Evolutionary conservation across 2,888 invertebrate species (phyloP), one percentile per base, ranked within the genome.

Genomic region (Ochropleura plecta): DNA sequence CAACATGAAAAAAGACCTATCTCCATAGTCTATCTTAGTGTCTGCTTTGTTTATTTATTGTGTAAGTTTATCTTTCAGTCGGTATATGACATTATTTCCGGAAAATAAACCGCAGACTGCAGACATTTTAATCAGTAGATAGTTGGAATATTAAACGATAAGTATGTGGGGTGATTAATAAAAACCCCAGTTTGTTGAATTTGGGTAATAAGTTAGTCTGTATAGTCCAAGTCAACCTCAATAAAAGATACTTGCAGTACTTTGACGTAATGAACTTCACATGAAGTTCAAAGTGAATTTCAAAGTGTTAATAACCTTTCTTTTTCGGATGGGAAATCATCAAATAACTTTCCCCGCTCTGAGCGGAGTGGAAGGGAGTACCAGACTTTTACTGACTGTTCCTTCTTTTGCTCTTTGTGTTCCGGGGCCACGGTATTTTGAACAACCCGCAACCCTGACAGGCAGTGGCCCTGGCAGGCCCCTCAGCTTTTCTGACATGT

Each of bases 101-200:
- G 49, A 65, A 78, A 82, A 12, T 69, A 82, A 48, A 40, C 30
- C 46, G 51, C 51, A 73, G 76, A 62, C 62, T 30, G 49, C 51
- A 76, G 77, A 82, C 51, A 64, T 64, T 64, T 49, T 82, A 59
- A 79, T 79, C 69, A 40, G 18, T 59, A 53, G 63, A 48, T 80
- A 65, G 5, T 70, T 20, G n/a, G 62, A 76, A 70, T 77, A 59
- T 42, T 44, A 16, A 42, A 20, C 0, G 2, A 46, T n/a, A 63
- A 57, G 51, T 46, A 46, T 63, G 63, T 30, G 40, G 59, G 49
- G 18, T 49, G 44, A 9, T n/a, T 74, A 73, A 63, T 73, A 44
- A 30, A 30, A 30, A 77, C 46, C 42, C 3, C n/a, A 9, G 12
- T n/a, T 49, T 16, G 49, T 14, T 5, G 12, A 46, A 62, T 40